Percentiles rank a stretch among this genome's conserved stretches.
phyloP scores from a whole-genome alignment of 2,797 vertebrate species.

The Gambelia wislizenii region DNA sequence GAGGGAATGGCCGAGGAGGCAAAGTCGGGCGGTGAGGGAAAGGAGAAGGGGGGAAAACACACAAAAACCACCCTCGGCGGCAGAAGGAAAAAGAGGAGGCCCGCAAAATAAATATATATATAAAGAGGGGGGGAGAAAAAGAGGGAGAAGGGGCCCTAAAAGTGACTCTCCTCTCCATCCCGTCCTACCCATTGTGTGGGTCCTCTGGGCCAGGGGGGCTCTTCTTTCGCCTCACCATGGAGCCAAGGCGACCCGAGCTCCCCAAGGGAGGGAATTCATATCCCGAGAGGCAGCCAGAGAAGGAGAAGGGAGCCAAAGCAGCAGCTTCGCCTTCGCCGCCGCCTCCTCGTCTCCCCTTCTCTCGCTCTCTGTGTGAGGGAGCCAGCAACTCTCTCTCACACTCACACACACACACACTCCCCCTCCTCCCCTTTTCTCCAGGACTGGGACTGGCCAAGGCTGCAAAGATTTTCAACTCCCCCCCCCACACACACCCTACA shows the following conservation, averaged over 20 bases:
- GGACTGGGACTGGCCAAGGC: slow-evolving; percentile 83
- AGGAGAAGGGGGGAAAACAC: no score
- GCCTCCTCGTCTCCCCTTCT: slow-evolving; percentile 78
- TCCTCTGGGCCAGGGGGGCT: slow-evolving; percentile 82
- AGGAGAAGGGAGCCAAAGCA: no score
- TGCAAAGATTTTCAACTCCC: slow-evolving; percentile 59
- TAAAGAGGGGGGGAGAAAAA: neutral
- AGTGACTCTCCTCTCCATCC: slow-evolving; percentile 77
- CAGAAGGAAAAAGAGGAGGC: slow-evolving; percentile 16
- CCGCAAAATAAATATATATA: neutral
- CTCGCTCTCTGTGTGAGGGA: slow-evolving; percentile 62
- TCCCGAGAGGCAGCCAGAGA: slow-evolving; percentile 77
- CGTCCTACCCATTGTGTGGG: slow-evolving; percentile 83
- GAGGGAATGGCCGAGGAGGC: slow-evolving; percentile 45
- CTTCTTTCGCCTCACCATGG: slow-evolving; percentile 93
- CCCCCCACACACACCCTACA: no score
- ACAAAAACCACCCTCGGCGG: slow-evolving; percentile 27
- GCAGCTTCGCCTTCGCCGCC: slow-evolving; percentile 78
- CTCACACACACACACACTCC: no score
- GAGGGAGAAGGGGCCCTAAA: slow-evolving; percentile 53
- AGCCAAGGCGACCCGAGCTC: slow-evolving; percentile 79
- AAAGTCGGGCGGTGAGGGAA: slow-evolving; percentile 57
- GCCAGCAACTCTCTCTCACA: slow-evolving; percentile 62
- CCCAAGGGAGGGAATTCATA: slow-evolving; percentile 82
- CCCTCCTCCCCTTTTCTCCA: slow-evolving; percentile 55